phyloP scores from a whole-genome alignment of 2,888 invertebrate species.

The Cylindroiulus punctatus region DNA sequence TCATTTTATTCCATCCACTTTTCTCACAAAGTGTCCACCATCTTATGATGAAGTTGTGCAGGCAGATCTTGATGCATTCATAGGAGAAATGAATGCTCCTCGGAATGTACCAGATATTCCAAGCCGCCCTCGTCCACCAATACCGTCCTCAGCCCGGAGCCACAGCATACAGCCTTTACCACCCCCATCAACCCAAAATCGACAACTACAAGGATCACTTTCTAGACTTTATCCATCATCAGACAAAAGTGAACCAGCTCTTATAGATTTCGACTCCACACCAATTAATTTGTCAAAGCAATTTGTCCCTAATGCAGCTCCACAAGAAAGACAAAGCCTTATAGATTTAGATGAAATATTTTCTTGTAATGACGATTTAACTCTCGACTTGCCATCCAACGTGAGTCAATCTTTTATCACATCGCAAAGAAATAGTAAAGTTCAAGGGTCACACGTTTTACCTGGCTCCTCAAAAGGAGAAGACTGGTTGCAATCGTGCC shows the following conservation, averaged over 20 bases:
- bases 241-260: background rate
- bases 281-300: slow-evolving; percentile 17
- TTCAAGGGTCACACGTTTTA: background rate
- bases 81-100: slow-evolving; percentile 52
- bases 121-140: slow-evolving; percentile 39
- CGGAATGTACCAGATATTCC: slow-evolving; percentile 32
- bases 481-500: slow-evolving; percentile 56
- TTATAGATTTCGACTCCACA: slow-evolving; percentile 50
- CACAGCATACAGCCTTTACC: background rate
- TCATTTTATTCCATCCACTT: background rate
- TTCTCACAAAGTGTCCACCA: slow-evolving; percentile 39
- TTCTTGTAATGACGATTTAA: slow-evolving; percentile 32
- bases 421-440: background rate
- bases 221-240: background rate
- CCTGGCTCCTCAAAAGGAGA: slow-evolving; percentile 49
- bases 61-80: slow-evolving; percentile 53
- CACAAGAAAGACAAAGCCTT: slow-evolving; percentile 40
- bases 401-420: background rate
- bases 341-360: slow-evolving; percentile 53
- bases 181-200: slow-evolving; percentile 26
- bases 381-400: background rate
- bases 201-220: background rate
- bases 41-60: slow-evolving; percentile 54
- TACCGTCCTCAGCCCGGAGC: background rate
- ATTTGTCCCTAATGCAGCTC: background rate